Evolutionary conservation across 2,888 invertebrate species (phyloP).

Genomic region (Minunthozetes semirufus): DNA sequence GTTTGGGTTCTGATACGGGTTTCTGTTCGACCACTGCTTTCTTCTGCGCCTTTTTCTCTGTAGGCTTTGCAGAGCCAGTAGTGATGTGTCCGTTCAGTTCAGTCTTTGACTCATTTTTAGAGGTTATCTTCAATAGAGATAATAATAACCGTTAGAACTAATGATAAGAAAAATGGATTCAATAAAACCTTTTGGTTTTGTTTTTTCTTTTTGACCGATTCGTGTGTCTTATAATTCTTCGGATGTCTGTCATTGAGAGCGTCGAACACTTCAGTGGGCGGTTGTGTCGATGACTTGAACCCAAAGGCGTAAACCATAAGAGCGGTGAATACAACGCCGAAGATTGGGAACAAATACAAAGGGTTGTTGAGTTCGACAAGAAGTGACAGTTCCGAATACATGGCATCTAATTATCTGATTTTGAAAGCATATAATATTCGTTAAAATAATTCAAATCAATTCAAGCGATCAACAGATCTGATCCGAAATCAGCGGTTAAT

Average conservation of each 20-base stretch:
- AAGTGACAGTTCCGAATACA: conserved; percentile 34
- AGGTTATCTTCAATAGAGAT: background rate
- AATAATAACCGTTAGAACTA: background rate
- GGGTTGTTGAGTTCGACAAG: conserved; percentile 47
- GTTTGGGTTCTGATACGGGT: background rate
- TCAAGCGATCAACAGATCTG: background rate
- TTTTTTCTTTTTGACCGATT: conserved; percentile 31
- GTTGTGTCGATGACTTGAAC: conserved; percentile 70
- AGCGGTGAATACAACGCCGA: conserved; percentile 63
- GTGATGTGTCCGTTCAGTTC: background rate
- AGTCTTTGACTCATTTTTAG: background rate
- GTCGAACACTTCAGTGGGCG: conserved; percentile 58
- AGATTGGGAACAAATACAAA: conserved; percentile 56
- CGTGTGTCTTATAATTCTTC: background rate
- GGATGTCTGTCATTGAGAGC: conserved; percentile 35
- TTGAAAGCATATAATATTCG: background rate
- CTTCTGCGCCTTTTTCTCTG: background rate
- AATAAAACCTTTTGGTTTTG: conserved; percentile 9
- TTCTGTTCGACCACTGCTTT: background rate
- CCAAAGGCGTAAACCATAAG: conserved; percentile 69
- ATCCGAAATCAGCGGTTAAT: background rate
- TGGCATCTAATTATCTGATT: background rate
- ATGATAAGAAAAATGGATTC: background rate
- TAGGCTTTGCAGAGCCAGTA: background rate
- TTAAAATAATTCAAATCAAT: background rate